Evolutionary conservation across 1,140 invertebrate genomes (phyloP).

Genomic region (Conopomorpha cramerella): DNA sequence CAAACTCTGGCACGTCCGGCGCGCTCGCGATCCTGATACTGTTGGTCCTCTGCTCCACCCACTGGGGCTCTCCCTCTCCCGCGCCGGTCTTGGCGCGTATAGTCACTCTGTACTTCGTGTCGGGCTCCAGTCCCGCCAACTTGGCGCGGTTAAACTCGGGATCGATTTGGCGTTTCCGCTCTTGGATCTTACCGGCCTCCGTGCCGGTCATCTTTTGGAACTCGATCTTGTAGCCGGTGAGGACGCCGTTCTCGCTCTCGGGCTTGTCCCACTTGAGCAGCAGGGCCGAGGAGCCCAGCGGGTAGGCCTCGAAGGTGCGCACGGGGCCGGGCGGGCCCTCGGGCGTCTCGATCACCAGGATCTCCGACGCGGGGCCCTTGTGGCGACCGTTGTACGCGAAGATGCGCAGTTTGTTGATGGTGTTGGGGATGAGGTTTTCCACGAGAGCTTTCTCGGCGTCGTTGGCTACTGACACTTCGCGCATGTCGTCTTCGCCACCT

Average conservation of each 20-base stretch:
- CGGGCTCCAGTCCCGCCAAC: conserved; percentile 80
- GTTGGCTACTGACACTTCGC: too few relatives aligned
- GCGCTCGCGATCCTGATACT: conserved; percentile 59
- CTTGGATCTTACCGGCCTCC: conserved; percentile 67
- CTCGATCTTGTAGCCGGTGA: conserved; percentile 92
- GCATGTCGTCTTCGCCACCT: conserved; percentile 74
- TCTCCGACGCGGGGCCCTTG: conserved; percentile 87
- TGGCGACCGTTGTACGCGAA: conserved; percentile 89
- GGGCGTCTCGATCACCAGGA: conserved; percentile 83
- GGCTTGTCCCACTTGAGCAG: conserved; percentile 91
- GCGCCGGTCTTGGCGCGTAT: conserved; percentile 81
- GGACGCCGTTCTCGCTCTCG: conserved; percentile 87
- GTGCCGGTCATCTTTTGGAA: conserved; percentile 82
- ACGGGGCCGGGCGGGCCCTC: conserved; percentile 94
- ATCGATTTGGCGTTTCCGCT: conserved; percentile 80
- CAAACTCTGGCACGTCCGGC: conserved; percentile 80
- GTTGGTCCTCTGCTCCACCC: conserved; percentile 79
- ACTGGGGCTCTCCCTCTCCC: conserved; percentile 83
- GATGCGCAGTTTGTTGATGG: conserved; percentile 88
- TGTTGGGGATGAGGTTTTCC: conserved; percentile 85
- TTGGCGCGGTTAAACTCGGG: conserved; percentile 79
- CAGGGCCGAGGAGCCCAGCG: conserved; percentile 87
- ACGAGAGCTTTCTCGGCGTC: conserved; percentile 76
- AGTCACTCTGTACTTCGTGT: conserved; percentile 88
- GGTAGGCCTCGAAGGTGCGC: conserved; percentile 76